phyloP scores from a whole-genome alignment of 2,888 invertebrate species.

The Volucella bombylans region DNA sequence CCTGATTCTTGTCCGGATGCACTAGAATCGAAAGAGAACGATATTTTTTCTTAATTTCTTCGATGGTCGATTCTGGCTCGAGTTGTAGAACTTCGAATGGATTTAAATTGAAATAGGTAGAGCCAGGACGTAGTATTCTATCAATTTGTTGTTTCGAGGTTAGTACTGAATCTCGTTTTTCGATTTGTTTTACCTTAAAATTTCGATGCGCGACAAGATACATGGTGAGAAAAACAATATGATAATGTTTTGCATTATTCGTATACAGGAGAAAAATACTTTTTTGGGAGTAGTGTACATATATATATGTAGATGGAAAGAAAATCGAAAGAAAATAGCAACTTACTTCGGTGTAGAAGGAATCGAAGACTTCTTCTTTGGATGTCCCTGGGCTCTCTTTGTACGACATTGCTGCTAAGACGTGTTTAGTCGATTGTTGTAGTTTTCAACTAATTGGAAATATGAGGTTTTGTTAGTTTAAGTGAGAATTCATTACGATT shows the following conservation, averaged over 20 bases:
- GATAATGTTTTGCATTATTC: constrained; percentile 57
- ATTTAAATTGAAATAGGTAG: constrained; percentile 99
- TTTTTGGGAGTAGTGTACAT: constrained; percentile 53
- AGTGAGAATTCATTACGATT: not conserved
- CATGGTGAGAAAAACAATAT: constrained; percentile 67
- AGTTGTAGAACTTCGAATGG: constrained; percentile 95
- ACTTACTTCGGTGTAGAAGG: constrained; percentile 92
- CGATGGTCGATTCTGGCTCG: constrained; percentile 93
- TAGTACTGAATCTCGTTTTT: constrained; percentile 97
- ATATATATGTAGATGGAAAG: constrained; percentile 57
- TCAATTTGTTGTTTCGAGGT: constrained; percentile 99
- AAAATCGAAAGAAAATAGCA: constrained; percentile 47
- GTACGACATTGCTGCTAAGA: constrained; percentile 52
- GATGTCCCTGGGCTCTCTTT: constrained; percentile 79
- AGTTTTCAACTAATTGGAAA: not conserved
- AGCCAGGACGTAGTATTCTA: constrained; percentile 95
- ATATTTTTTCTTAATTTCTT: constrained; percentile 98
- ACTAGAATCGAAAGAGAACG: constrained; percentile 97
- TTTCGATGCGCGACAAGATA: constrained; percentile 73
- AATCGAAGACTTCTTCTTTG: constrained; percentile 89
- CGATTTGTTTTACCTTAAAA: constrained; percentile 97
- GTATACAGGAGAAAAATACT: constrained; percentile 28
- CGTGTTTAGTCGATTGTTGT: not conserved
- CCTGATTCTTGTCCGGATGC: constrained; percentile 99
- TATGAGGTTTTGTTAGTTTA: not conserved